Percentiles rank a stretch among this genome's conserved stretches.
These are phyloP conservation scores for Laodelphax striatellus DNA, from an alignment of 1,140 invertebrate genomes.

Conservation along the genomic window DNA sequence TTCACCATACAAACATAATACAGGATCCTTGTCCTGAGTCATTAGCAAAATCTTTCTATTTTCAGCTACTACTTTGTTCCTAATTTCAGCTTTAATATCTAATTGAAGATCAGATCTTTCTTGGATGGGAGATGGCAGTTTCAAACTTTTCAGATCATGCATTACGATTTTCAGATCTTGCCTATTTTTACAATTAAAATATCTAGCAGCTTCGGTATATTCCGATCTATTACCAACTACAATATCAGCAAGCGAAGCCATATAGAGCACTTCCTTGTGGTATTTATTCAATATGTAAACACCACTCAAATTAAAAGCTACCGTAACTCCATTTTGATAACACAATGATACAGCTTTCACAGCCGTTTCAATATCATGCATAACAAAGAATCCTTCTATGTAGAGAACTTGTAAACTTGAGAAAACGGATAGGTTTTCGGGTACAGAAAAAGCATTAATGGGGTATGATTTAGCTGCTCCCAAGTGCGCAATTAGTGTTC, in stretches of 20 bases:
- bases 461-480: conserved; percentile 26
- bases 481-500: conserved; percentile 30
- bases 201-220: not conserved
- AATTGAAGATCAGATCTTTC: no score
- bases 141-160: no score
- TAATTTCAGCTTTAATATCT: no score
- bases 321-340: not conserved
- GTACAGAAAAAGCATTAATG: conserved; percentile 16
- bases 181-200: no score
- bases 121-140: no score
- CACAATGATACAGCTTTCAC: conserved; percentile 2
- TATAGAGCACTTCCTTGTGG: not conserved
- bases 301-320: conserved; percentile 10
- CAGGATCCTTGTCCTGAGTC: not conserved
- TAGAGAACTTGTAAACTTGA: conserved; percentile 4
- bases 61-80: no score
- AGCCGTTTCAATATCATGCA: conserved; percentile 6
- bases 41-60: no score
- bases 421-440: not conserved
- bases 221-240: conserved; percentile 9
- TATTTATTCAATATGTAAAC: conserved; percentile 5
- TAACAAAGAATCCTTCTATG: conserved; percentile 13
- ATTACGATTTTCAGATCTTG: no score
- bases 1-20: not conserved
- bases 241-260: conserved; percentile 8